Percentiles rank a stretch among this genome's conserved stretches.
Evolutionary conservation across 2,888 invertebrate genomes (phyloP).

Genomic region (Nomada fucata): DNA sequence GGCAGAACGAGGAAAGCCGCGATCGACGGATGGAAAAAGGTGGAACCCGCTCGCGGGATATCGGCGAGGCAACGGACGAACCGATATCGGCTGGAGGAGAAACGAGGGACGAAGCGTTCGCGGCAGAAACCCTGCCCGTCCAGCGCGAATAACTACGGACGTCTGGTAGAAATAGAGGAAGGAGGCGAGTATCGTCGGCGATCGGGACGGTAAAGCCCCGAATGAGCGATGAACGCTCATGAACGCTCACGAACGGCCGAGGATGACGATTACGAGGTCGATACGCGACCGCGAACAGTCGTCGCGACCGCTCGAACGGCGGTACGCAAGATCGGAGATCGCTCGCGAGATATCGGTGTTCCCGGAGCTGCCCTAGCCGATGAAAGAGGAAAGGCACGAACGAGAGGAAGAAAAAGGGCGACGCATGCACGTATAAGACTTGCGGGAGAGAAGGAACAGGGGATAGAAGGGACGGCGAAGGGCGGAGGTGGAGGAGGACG

Average conservation of each 20-base stretch:
- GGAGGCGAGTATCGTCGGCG: constrained; percentile 13
- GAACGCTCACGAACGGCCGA: not conserved
- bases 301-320: constrained; percentile 30
- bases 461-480: constrained; percentile 47
- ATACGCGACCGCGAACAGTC: constrained; percentile 45
- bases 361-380: constrained; percentile 59
- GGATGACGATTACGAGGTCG: constrained; percentile 25
- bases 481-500: constrained; percentile 44
- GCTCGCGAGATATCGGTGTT: constrained; percentile 60
- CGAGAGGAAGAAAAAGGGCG: constrained; percentile 59
- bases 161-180: not conserved
- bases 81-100: constrained; percentile 27
- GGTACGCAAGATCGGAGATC: constrained; percentile 57
- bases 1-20: constrained; percentile 28
- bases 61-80: constrained; percentile 20
- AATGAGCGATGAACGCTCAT: constrained; percentile 31
- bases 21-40: constrained; percentile 41
- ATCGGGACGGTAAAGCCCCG: constrained; percentile 19
- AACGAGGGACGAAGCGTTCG: constrained; percentile 19
- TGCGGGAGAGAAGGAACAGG: constrained; percentile 37
- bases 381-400: constrained; percentile 51
- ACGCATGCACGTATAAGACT: constrained; percentile 59
- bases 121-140: constrained; percentile 1
- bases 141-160: too few relatives aligned
- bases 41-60: constrained; percentile 15